Evolutionary conservation across 2,888 invertebrate species (phyloP).

Genomic region (Pardosa pseudoannulata): DNA sequence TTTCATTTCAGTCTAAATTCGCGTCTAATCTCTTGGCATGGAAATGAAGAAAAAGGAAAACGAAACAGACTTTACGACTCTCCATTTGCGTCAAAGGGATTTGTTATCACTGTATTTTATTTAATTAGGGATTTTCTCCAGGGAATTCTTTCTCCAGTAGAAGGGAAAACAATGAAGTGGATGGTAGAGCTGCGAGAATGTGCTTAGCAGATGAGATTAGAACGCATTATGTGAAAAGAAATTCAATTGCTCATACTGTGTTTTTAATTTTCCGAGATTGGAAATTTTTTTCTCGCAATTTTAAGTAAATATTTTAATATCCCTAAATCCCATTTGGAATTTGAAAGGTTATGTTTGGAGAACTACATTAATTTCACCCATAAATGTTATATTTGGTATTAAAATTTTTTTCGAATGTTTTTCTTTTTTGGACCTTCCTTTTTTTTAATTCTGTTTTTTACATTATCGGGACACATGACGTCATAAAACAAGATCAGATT

Average conservation of each 20-base stretch:
- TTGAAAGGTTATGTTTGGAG: no score
- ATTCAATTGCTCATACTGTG: neutral
- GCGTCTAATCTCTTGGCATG: neutral
- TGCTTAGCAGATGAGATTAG: neutral
- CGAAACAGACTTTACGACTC: neutral
- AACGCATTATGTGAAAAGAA: neutral
- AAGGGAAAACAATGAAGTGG: neutral
- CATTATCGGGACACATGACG: no score
- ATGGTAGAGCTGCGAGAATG: neutral
- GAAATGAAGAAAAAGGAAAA: neutral
- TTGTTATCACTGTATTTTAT: conserved; percentile 63
- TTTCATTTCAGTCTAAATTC: neutral
- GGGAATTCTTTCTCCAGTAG: conserved; percentile 7
- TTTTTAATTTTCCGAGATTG: neutral
- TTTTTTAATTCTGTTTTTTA: no score
- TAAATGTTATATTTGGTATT: no score
- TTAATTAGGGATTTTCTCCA: conserved; percentile 48
- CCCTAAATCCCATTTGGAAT: no score
- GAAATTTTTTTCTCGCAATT: neutral
- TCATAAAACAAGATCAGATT: no score
- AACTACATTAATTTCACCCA: no score
- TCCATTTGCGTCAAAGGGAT: conserved; percentile 43
- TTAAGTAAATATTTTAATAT: no score
- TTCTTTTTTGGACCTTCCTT: no score
- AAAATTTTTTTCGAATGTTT: no score